Evolutionary conservation across 2,797 vertebrate species (phyloP), one percentile per base, ranked within the genome.

Genomic region (Malurus leucopterus): DNA sequence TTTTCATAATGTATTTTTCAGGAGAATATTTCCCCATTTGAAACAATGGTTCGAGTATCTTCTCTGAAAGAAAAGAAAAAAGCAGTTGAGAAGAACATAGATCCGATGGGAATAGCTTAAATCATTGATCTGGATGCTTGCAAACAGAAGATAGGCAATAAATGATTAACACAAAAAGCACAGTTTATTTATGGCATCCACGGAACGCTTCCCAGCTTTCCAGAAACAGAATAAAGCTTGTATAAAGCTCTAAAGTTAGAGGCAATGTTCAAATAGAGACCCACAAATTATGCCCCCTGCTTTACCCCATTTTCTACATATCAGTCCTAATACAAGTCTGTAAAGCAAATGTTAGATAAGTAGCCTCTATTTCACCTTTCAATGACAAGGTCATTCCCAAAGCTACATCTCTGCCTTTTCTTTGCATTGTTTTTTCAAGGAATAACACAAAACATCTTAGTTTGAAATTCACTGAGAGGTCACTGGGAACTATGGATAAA

Each of bases 141-240:
- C 43, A 64, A 64, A 74, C 26, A 59, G 61, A 88, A 91, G 14
- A 4, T 43, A 54, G 58, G 36, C 30, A 74, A 85, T 83, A 62
- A 83, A 89, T 77, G 24, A 83, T 87, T 93, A 85, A 93, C 87
- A 73, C 3, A 65, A 71, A 71, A 82, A 57, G 9, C 30, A 59
- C 23, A 12, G 17, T 26, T 86, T 57, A 70, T 12, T 65, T 55
- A 43, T 30, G 61, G 4, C 18, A n/a, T 64, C 43, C 62, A 74
- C 5, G 12, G 30, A 71, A 79, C 27, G 23, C n/a, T 70, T 88
- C n/a, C 34, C 34, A 76, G 26, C 18, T 27, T 50, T 67, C 17
- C 46, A 76, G 61, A 76, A 90, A 70, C 13, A 74, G 32, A 84
- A 54, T 68, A 79, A 74, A 84, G 1, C 6, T 44, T 43, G 15